Conservation (phyloP, 1,140 invertebrate genomes). For the Drosophila sp. region DNA sequence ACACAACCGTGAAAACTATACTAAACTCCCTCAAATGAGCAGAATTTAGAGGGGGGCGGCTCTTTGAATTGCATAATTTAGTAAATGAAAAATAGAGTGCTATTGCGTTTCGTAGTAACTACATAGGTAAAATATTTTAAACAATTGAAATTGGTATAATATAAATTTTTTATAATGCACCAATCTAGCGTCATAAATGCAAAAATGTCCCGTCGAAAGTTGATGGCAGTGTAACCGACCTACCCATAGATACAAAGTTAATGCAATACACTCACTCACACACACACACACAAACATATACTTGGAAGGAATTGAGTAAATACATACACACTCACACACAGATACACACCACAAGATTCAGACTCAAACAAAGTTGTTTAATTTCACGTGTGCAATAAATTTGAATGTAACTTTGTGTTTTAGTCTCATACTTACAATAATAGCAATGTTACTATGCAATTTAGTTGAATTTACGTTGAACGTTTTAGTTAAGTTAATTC, state of each 20-base stretch:
- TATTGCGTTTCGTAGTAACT: conserved; percentile 4
- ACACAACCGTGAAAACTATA: neutral
- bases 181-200: conserved; percentile 16
- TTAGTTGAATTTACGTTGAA: conserved; percentile 78
- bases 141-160: neutral
- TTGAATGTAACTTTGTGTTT: conserved; percentile 54
- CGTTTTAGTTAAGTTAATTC: conserved; percentile 78
- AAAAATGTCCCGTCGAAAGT: conserved; percentile 12
- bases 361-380: conserved; percentile 49
- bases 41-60: neutral
- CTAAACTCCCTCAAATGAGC: neutral
- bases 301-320: conserved; percentile 1
- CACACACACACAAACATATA: neutral
- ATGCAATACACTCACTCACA: neutral
- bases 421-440: conserved; percentile 61
- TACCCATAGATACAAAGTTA: conserved; percentile 4
- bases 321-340: conserved; percentile 22
- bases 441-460: conserved; percentile 77
- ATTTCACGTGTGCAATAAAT: conserved; percentile 65
- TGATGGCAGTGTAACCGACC: neutral
- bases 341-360: conserved; percentile 23
- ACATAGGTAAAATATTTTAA: conserved; percentile 4
- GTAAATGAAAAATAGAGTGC: neutral
- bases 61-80: neutral
- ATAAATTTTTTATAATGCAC: neutral